Base-by-base conservation (phyloP, 2,888 invertebrate genomes). In the Tenthredo amoena region DNA sequence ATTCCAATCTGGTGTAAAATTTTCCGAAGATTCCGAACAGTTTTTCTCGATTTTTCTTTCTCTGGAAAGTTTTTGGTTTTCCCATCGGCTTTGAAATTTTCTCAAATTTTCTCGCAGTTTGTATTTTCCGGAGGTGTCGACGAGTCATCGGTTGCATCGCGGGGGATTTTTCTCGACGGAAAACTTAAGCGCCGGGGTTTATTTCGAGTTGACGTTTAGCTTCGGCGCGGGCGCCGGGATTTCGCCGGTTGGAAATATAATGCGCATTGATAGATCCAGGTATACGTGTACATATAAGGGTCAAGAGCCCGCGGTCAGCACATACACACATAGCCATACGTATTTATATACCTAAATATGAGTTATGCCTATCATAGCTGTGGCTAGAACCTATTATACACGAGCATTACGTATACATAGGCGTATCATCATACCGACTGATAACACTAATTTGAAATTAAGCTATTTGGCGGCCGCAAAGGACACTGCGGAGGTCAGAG, bases 371-470 rank as follows among this genome's bases (percentile, higher is more conserved):
- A 74, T 74, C 72, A 74, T 21, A n/a, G 43, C 12, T 74, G 40
- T 43, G 40, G 72, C 43, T 40, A 26, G 72, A 74, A 43, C 18
- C 72, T 21, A 74, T 74, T 40, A 26, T 43, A 74, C 72, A 74
- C 5, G 72, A 74, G 72, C 7, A 21, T 74, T 43, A 43, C 10
- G 72, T 43, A 74, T 43, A 74, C 43, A 74, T 74, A 74, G 43
- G 43, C 40, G 72, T 55, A 55, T 31, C 40, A 76, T 76, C 31
- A 77, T 77, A 77, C 77, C 50, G 31, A 81, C 81, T 62, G 81
- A 58, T 58, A 81, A 81, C 81, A 50, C 58, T 81, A 62, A 81
- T 81, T 62, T 81, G 58, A 81, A 62, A 81, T 81, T 62, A 81
- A 81, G 81, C 81, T 62, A 62, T 81, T 81, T 58, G 40, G 40